Evolutionary conservation across 2,797 vertebrate species (phyloP), one percentile per base, ranked within the genome.

Genomic region (Glyptemys insculpta): DNA sequence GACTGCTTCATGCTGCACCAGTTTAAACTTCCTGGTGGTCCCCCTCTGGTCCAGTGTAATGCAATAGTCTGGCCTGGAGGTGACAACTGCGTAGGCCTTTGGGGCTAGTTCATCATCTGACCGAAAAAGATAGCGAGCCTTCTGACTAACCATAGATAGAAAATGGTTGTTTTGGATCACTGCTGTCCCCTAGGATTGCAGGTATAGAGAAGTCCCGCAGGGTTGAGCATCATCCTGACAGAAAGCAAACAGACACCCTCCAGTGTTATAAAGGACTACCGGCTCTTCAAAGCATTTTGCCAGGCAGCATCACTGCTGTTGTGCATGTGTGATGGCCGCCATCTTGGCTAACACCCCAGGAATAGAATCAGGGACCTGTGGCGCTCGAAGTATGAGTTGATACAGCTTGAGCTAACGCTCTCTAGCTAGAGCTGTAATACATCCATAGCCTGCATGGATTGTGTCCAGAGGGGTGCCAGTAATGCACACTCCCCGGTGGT

Each of bases 311-410:
- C 8, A 37, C 4, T 86, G 86, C 44, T 50, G 37, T 86, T 21
- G 41, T 23, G 12, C 0, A 34, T 92, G 50, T 3, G 5, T 1
- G 2, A 6, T 15, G 79, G 2, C 4, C 47, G 12, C 0, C 79
- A 59, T 86, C 88, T 93, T 76, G 12, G 23, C 25, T 25, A 76
- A 15, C 72, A 27, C 6, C 21, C 72, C 6, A 27, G 41, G 12
- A 41, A 41, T 4, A 41, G 34, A 37, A 41, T 11, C 37, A 41
- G 21, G 21, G n/a, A 72, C 8, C 68, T 72, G n/a, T n/a, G 21
- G 23, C 10, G 37, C 68, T 72, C 5, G 11, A 25, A 68, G 23
- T 14, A 76, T 27, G 37, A 44, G 34, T 2, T 68, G 6, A 65
- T n/a, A n/a, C n/a, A n/a, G 18, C 62, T 68, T 68, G 34, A n/a